These are phyloP conservation scores for Ectropis crepuscularia DNA, from an alignment of 2,888 invertebrate species.

Conservation along the genomic window DNA sequence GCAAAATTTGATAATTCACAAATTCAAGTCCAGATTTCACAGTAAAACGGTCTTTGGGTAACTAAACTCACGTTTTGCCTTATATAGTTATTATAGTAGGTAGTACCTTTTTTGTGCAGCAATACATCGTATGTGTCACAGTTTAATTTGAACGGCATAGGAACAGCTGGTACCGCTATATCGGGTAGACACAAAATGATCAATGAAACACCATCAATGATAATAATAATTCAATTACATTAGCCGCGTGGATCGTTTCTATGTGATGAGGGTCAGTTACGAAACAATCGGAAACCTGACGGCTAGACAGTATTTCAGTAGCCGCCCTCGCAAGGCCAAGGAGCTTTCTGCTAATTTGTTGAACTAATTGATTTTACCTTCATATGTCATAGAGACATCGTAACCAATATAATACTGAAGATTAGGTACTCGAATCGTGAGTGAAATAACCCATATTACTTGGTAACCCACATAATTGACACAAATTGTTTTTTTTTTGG, in stretches of 20 bases:
- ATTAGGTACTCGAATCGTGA: no score
- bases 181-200: slow-evolving; percentile 1
- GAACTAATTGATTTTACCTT: slow-evolving; percentile 14
- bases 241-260: slow-evolving; percentile 22
- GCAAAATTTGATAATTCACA: no score
- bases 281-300: slow-evolving; percentile 13
- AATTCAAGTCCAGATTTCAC: no score
- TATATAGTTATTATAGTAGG: no score
- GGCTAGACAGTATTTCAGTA: slow-evolving; percentile 1
- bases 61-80: no score
- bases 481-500: no score
- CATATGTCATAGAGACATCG: neutral
- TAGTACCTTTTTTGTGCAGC: no score
- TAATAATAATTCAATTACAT: slow-evolving; percentile 26
- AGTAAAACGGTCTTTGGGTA: no score
- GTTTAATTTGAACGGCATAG: neutral
- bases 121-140: neutral
- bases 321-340: slow-evolving; percentile 10
- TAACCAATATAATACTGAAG: no score
- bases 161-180: neutral
- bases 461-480: no score
- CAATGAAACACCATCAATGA: slow-evolving; percentile 29
- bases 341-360: slow-evolving; percentile 7
- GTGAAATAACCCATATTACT: no score
- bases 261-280: slow-evolving; percentile 25